Conservation (phyloP, 2,113 vertebrate species). For the Stomatorhinus ivindoensis region DNA sequence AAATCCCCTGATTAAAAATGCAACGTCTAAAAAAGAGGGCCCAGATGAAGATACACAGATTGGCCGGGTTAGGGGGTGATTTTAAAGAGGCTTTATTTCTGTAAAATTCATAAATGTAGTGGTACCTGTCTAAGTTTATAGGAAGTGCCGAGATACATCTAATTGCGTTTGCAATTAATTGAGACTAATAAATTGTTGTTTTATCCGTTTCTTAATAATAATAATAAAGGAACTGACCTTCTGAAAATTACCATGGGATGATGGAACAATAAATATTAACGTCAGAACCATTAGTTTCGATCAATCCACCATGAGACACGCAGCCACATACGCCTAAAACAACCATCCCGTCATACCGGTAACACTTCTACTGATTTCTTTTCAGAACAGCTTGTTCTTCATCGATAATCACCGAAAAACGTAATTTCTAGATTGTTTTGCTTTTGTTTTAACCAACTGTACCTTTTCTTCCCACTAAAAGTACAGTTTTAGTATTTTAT, state of each 20-base stretch:
- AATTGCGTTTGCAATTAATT: not conserved
- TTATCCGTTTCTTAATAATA: not conserved
- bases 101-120: not conserved
- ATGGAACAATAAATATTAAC: not conserved
- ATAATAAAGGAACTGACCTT: not conserved
- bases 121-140: not conserved
- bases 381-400: not conserved
- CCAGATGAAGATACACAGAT: constrained; percentile 49
- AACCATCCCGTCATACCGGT: not conserved
- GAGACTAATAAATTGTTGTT: not conserved
- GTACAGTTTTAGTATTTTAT: not conserved
- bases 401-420: not conserved
- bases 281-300: not conserved
- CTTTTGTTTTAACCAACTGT: not conserved
- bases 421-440: not conserved
- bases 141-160: not conserved
- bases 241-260: not conserved
- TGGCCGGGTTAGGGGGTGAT: constrained; percentile 15
- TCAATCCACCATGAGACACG: not conserved
- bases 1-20: constrained; percentile 69
- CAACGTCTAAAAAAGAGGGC: constrained; percentile 52
- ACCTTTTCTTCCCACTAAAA: not conserved
- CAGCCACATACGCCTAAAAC: not conserved
- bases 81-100: not conserved
- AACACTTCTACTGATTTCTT: not conserved